Evolutionary conservation across 64 coral and sea anemone genomes (phyloP), one percentile per base, ranked within the genome.

Genomic region (Dendrophyllia cribrosa): DNA sequence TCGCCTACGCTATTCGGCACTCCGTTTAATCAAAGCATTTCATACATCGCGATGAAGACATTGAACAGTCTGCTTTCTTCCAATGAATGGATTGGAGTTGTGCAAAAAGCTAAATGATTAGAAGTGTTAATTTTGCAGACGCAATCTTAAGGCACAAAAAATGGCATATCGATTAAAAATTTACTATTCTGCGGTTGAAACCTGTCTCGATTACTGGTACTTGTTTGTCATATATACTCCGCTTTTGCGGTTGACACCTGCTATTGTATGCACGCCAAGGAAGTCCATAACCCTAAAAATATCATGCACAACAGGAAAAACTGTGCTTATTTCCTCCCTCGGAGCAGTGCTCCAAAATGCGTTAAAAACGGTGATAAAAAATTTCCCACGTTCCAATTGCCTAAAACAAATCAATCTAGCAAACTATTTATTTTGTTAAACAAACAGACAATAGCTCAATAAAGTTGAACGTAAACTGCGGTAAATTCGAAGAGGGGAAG

Each of bases 401-500:
- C 23, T 22, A 60, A 67, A 51, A 67, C 14, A 43, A 66, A 50
- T 49, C 15, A 60, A 21, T 4, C 43, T 23, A 6, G n/a, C 7
- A 14, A 66, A 84, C 19, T 67, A 84, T 84, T 84, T 84, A 22
- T 52, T 84, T 17, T 49, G 17, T 15, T 67, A 51, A 51, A 84
- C 80, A 67, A 84, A 84, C 80, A 67, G 20, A 20, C 7, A n/a
- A 63, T 19, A 43, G 17, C 5, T 14, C 72, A 49, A 48, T 19
- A 16, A 47, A 14, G 17, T 44, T 7, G 43, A 43, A 64, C 7
- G 17, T 1, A 65, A 83, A 49, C 26, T 47, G 11, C 16, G 11
- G 43, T 12, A 13, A 22, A 46, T 12, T 73, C 44, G 70, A 47
- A 73, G 0, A 61, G 21, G 16, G 6, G 16, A 23, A 67, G 53